Conservation (phyloP, 2,113 vertebrate species). For the Tamias sibiricus region DNA sequence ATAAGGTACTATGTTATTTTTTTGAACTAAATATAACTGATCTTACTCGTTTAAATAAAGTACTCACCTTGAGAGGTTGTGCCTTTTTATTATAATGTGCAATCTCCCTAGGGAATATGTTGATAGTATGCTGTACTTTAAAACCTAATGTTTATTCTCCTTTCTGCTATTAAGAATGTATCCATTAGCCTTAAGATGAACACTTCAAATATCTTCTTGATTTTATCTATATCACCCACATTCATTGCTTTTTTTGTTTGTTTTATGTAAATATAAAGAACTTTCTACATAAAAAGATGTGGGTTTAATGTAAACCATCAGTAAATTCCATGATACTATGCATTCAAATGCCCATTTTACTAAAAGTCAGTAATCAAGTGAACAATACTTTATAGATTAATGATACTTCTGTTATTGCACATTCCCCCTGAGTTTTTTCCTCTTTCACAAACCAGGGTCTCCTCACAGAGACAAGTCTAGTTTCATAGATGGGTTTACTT, state of each 20-base stretch:
- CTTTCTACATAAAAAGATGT: background rate
- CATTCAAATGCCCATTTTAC: background rate
- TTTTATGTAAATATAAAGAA: background rate
- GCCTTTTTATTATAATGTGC: background rate
- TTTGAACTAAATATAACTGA: background rate
- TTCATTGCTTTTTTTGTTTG: background rate
- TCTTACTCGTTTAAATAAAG: background rate
- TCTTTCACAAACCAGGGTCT: background rate
- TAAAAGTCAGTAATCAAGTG: background rate
- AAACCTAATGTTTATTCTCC: background rate
- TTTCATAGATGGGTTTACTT: background rate
- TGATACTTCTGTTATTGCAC: background rate
- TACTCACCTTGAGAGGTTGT: background rate
- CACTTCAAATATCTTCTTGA: background rate
- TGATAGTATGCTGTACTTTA: background rate
- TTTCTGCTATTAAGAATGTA: background rate
- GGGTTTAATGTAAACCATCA: background rate
- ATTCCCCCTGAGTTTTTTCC: background rate
- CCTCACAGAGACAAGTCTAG: background rate
- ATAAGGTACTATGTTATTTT: no score
- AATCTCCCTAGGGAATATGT: background rate
- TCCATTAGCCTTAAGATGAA: no score
- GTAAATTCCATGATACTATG: fast-evolving
- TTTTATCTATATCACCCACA: background rate
- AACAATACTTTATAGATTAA: background rate